Percentiles rank a stretch among this genome's conserved stretches.
These are phyloP conservation scores for Ailuropoda melanoleuca DNA, from an alignment of 2,113 vertebrate genomes.

Conservation along the genomic window DNA sequence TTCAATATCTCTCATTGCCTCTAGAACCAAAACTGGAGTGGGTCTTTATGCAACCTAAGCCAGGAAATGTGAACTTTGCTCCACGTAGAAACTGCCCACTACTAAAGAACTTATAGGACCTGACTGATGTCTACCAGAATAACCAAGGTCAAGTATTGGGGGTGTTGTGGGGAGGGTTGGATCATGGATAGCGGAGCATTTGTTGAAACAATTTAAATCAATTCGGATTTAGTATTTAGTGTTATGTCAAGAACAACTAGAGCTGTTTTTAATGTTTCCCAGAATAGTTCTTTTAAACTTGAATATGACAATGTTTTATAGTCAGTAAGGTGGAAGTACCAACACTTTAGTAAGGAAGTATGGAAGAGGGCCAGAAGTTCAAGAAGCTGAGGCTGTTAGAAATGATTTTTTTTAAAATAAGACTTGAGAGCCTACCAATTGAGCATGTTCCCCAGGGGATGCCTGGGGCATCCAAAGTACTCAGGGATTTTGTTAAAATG, in stretches of 20 bases:
- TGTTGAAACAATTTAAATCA: background rate
- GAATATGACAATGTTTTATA: background rate
- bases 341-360: background rate
- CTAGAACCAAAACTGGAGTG: background rate
- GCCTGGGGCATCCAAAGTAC: background rate
- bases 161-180: background rate
- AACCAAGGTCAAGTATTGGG: background rate
- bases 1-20: background rate
- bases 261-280: background rate
- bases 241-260: background rate
- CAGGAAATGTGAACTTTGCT: background rate
- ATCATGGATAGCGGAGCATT: too few species aligned
- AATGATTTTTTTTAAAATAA: background rate
- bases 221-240: background rate
- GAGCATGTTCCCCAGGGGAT: background rate
- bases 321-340: background rate
- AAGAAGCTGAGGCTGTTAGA: background rate
- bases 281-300: background rate
- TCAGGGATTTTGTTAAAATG: background rate
- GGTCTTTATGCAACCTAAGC: background rate
- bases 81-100: background rate
- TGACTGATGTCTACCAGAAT: background rate
- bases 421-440: background rate
- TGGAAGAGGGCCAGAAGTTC: background rate
- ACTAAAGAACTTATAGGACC: background rate